Percentiles rank a stretch among this genome's conserved stretches.
Evolutionary conservation across 2,797 vertebrate genomes (phyloP).

Genomic region (Lophius americanus): DNA sequence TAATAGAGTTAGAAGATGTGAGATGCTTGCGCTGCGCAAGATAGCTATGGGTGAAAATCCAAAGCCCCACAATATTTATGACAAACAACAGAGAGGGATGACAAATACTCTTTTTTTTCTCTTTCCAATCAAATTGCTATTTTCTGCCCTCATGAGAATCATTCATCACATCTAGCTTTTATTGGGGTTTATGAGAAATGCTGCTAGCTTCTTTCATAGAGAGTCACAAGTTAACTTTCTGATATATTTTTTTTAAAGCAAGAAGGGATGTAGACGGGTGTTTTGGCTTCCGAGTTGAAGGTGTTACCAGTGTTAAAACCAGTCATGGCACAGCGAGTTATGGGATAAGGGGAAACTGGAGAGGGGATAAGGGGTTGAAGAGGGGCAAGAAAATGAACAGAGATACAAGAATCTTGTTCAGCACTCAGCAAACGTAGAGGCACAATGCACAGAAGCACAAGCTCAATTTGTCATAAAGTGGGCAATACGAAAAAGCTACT

Average conservation of each 20-base stretch:
- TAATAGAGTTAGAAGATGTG: conserved; percentile 59
- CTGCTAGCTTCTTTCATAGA: conserved; percentile 85
- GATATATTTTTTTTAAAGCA: conserved; percentile 69
- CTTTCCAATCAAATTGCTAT: conserved; percentile 25
- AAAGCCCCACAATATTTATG: conserved; percentile 83
- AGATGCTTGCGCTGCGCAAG: conserved; percentile 41
- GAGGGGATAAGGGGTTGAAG: conserved; percentile 37
- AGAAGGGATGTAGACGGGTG: conserved; percentile 19
- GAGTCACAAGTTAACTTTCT: conserved; percentile 67
- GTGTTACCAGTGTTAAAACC: conserved; percentile 76
- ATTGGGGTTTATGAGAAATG: conserved; percentile 88
- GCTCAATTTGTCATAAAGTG: conserved; percentile 36
- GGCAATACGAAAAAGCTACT: conserved; percentile 36
- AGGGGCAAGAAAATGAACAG: conserved; percentile 37
- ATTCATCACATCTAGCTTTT: conserved; percentile 89
- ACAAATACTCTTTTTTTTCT: conserved; percentile 36
- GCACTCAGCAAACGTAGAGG: conserved; percentile 30
- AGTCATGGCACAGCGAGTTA: conserved; percentile 76
- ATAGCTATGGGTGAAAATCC: conserved; percentile 49
- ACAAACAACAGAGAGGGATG: conserved; percentile 85
- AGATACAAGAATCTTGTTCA: conserved; percentile 41
- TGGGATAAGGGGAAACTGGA: conserved; percentile 58
- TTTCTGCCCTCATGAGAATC: conserved; percentile 56
- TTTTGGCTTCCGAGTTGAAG: conserved; percentile 71
- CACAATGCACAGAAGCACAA: conserved; percentile 15